Evolutionary conservation across 2,797 vertebrate genomes (phyloP).

Genomic region (Pyrocephalus nanus): DNA sequence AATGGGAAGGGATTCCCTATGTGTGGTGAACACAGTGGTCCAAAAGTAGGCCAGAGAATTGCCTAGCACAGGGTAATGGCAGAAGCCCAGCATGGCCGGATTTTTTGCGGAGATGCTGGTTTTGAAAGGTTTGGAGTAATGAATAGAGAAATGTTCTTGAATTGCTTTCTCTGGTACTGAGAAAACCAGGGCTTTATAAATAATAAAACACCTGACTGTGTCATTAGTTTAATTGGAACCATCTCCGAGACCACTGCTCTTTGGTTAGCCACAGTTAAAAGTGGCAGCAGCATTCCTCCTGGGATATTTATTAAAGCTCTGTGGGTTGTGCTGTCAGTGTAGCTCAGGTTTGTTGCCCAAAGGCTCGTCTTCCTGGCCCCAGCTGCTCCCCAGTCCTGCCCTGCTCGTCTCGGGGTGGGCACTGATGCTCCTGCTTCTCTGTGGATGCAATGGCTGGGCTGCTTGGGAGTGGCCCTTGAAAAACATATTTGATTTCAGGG

Average conservation of each 20-base stretch:
- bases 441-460: background rate
- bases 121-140: background rate
- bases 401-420: background rate
- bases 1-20: background rate
- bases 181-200: background rate
- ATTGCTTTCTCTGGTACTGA: background rate
- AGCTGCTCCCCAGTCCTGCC: background rate
- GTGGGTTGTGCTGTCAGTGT: background rate
- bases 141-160: background rate
- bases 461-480: background rate
- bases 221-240: background rate
- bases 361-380: background rate
- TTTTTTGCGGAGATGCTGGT: background rate
- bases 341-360: background rate
- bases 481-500: background rate
- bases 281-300: background rate
- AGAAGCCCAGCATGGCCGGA: background rate
- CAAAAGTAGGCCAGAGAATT: background rate
- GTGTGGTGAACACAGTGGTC: background rate
- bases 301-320: background rate
- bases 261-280: background rate
- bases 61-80: background rate
- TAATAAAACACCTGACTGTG: background rate
- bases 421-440: rapidly evolving
- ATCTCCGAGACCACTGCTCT: background rate